Conservation (phyloP, 2,797 vertebrate genomes). For the Platalea minor region DNA sequence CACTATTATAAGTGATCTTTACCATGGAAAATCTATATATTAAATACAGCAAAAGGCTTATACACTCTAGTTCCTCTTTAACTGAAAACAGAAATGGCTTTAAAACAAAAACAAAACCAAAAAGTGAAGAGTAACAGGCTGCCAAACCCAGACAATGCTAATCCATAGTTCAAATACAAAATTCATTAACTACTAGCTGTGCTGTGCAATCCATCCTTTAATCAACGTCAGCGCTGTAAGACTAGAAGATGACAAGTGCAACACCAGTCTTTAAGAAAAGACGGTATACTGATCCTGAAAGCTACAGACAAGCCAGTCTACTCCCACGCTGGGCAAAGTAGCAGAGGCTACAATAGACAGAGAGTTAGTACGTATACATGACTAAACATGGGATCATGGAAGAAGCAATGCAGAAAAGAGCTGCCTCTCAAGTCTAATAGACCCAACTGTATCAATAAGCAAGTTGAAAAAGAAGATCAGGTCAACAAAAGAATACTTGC, state of each 20-base stretch:
- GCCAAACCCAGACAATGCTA: not conserved
- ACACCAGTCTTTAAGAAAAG: not conserved
- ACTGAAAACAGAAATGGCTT: not conserved
- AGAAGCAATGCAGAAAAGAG: not conserved
- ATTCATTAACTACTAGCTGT: not conserved
- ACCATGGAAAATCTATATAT: not conserved
- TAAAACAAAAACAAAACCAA: not conserved
- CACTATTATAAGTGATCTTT: not conserved
- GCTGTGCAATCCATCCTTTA: not conserved
- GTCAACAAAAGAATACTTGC: not conserved
- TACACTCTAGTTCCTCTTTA: not conserved
- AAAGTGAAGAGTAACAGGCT: not conserved
- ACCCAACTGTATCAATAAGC: not conserved
- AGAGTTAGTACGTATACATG: not conserved
- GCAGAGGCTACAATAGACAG: not conserved
- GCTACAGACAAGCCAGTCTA: not conserved
- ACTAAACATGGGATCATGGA: not conserved
- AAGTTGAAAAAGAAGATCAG: not conserved
- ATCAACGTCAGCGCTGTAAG: not conserved
- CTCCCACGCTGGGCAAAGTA: not conserved
- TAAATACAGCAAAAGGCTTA: not conserved
- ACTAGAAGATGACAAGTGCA: not conserved
- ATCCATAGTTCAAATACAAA: not conserved
- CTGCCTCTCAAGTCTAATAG: not conserved
- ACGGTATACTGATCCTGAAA: not conserved